These are phyloP conservation scores for Orestias chungarensis DNA, from an alignment of 2,797 vertebrate species.

Conservation along the genomic window DNA sequence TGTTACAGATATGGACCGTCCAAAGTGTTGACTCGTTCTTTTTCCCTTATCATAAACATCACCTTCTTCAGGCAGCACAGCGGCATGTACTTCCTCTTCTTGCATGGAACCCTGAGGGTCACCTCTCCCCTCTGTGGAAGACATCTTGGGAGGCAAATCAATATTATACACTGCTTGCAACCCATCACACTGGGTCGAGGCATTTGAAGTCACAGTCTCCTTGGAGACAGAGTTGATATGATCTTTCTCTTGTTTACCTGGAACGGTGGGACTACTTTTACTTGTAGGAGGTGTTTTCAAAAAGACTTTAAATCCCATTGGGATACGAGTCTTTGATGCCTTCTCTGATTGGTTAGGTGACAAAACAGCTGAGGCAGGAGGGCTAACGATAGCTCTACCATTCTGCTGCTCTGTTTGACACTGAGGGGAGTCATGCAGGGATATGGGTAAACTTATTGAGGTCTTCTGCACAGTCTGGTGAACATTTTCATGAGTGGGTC, in stretches of 20 bases:
- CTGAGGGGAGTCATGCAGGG: conserved; percentile 66
- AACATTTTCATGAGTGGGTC: conserved; percentile 62
- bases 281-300: conserved; percentile 85
- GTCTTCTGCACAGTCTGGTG: conserved; percentile 72
- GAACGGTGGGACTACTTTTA: conserved; percentile 81
- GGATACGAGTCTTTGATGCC: conserved; percentile 83
- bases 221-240: conserved; percentile 88
- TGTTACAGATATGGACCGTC: conserved; percentile 85
- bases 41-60: conserved; percentile 68
- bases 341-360: conserved; percentile 76
- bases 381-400: conserved; percentile 65
- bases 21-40: conserved; percentile 80
- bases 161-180: conserved; percentile 29
- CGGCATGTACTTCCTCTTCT: conserved; percentile 53
- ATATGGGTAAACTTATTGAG: conserved; percentile 63
- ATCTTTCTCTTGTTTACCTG: conserved; percentile 91
- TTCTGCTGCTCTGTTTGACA: conserved; percentile 68
- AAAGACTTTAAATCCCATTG: conserved; percentile 87
- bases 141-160: conserved; percentile 56
- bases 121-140: conserved; percentile 59
- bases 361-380: conserved; percentile 55
- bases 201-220: conserved; percentile 74
- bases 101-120: conserved; percentile 48
- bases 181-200: conserved; percentile 67
- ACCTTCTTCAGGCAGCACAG: conserved; percentile 50